Evolutionary conservation across 2,113 vertebrate genomes (phyloP), one percentile per base, ranked within the genome.

Genomic region (Machaerirhynchus nigripectus): DNA sequence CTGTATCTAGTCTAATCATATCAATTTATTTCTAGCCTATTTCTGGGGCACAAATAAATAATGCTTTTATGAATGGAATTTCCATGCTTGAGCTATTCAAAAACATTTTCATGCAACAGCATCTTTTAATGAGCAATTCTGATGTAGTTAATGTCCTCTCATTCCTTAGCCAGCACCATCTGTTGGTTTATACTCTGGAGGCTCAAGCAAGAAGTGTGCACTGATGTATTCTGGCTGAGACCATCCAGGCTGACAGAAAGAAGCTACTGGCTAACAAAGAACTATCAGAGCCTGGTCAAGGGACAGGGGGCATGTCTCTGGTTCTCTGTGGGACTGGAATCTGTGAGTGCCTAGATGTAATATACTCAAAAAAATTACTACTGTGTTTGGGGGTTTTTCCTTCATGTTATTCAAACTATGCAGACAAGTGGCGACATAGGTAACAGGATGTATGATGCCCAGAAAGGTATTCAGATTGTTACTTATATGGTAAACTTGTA

Each of bases 391-490:
- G 3, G 1, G 7, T 20, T 49, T 86, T 40, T 18, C 26, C 46
- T 69, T 82, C 22, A 47, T 8, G 12, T 21, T 46, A 70, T 17
- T 44, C 69, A 57, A 92, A 71, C 15, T 6, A n/a, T 2, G 8
- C 2, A 83, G 33, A 44, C 12, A 80, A 52, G 21, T 7, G 7
- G 9, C 30, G 27, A 37, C 19, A n/a, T 2, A 7, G 55, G 11
- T 47, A 81, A 19, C 3, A 15, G 17, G 26, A 42, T 10, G 12
- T 42, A 71, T 1, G 8, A 73, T 0, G 1, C 11, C 50, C 37
- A 87, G 65, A 30, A 74, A 60, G 24, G 27, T 35, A 71, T n/a
- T 69, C 21, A 42, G 12, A 18, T 8, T 44, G 30, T 56, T 69
- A 80, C 9, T 80, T 30, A 47, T 3, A 26, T 5, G 40, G 21